These are phyloP conservation scores for Rhopalosiphum padi DNA, from an alignment of 1,140 invertebrate species.

Conservation along the genomic window DNA sequence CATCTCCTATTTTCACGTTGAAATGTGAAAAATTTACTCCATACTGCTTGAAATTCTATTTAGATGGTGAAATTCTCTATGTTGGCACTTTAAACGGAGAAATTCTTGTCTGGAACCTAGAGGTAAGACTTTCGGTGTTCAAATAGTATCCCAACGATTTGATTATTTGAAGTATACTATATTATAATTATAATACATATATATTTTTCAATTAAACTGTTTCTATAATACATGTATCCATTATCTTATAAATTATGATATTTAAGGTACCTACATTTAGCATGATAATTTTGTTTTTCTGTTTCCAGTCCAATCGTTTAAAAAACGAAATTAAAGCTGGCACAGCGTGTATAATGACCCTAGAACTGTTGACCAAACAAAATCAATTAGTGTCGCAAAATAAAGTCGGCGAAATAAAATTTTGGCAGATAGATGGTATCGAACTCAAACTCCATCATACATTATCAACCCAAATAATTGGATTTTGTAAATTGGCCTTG, in stretches of 20 bases:
- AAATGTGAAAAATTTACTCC: conserved; percentile 40
- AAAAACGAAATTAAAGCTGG: background rate
- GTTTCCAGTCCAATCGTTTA: conserved; percentile 35
- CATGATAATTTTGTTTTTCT: background rate
- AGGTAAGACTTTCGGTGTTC: background rate
- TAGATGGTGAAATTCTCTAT: background rate
- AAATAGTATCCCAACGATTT: background rate
- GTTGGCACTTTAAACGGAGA: conserved; percentile 8
- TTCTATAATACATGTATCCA: background rate
- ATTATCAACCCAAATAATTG: background rate
- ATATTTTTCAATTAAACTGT: background rate
- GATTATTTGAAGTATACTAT: background rate
- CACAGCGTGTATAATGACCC: background rate
- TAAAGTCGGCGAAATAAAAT: conserved; percentile 13
- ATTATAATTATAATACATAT: background rate
- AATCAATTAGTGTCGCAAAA: conserved; percentile 32
- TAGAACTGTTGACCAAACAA: background rate
- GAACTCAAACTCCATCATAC: conserved; percentile 6
- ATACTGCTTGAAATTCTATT: conserved; percentile 29
- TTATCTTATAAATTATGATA: background rate
- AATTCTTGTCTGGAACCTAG: background rate
- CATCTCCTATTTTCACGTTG: background rate
- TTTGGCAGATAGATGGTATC: conserved; percentile 20
- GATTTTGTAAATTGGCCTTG: conserved; percentile 23
- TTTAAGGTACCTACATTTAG: too few relatives aligned